Evolutionary conservation across 2,113 vertebrate genomes (phyloP), one percentile per base, ranked within the genome.

Genomic region (Donacobius atricapilla): DNA sequence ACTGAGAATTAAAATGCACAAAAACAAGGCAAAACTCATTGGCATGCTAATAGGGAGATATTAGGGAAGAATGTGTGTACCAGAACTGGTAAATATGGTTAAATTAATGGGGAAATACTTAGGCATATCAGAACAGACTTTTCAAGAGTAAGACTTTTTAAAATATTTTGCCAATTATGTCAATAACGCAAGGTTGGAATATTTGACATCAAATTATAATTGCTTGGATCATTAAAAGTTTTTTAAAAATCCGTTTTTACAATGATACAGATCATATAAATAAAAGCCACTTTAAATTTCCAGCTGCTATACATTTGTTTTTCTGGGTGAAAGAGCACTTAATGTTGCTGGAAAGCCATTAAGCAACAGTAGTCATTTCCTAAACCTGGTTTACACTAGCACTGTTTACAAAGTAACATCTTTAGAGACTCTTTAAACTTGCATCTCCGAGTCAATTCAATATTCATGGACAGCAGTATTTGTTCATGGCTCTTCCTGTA

Each of bases 1-100:
- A 45, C 33, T 66, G 40, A 78, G 2, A 87, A 82, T 54, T 78
- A 33, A 93, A 64, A 61, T 23, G 7, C 35, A 73, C 13, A 69
- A 85, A 69, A 68, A 5, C 5, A 33, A 60, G 23, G 45, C 66
- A 27, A 87, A 85, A 53, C 6, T 61, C n/a, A 40, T 4, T 56
- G 5, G 17, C 28, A 37, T 57, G 17, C 5, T 37, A 71, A 71
- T 19, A 78, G 63, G 22, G 10, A 56, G 64, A 17, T 45, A 79
- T 19, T 45, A 40, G 7, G 37, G 33, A 70, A 30, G 11, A 8
- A 50, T 7, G 18, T 0, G 0, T 21, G 3, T 48, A 58, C 35
- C 35, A 80, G n/a, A 92, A 42, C 54, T 50, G 47, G 42, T 17
- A 53, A 85, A 45, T 33, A 40, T 3, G 6, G 31, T 56, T 66